phyloP scores from a whole-genome alignment of 2,113 vertebrate species.

The Tragelaphus imberbis region DNA sequence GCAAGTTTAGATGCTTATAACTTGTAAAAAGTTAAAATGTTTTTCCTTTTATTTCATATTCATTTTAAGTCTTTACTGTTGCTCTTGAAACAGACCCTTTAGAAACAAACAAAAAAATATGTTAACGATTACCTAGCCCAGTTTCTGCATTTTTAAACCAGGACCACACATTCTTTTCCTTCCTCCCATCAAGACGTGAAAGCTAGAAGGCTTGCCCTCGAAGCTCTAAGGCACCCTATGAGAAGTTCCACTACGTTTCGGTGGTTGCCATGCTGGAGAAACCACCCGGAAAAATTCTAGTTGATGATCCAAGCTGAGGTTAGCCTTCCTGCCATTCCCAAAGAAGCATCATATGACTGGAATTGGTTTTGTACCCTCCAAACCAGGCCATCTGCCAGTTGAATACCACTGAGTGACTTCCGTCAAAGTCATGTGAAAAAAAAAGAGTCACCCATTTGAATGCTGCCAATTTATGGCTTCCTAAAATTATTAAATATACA shows the following conservation, averaged over 20 bases:
- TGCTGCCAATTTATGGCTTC: neutral
- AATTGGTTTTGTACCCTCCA: neutral
- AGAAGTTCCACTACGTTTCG: accelerated
- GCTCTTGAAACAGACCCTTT: neutral
- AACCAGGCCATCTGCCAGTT: neutral
- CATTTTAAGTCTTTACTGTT: neutral
- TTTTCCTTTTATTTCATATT: neutral
- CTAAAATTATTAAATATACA: neutral
- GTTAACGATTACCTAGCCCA: neutral
- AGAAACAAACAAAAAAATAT: neutral
- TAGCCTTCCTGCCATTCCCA: neutral
- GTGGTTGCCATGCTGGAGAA: neutral
- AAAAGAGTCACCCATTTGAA: neutral
- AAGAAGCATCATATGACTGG: neutral
- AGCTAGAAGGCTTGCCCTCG: neutral
- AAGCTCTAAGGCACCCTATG: neutral
- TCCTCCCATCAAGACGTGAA: neutral
- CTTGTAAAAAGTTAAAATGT: neutral
- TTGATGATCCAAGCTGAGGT: neutral
- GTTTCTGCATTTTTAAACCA: neutral
- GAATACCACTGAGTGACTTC: neutral
- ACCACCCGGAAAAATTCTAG: neutral
- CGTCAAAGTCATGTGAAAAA: neutral
- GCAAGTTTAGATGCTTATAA: neutral
- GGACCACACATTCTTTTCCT: neutral